Conservation (phyloP, 2,113 vertebrate species). For the Tetraodon nigroviridis region DNA sequence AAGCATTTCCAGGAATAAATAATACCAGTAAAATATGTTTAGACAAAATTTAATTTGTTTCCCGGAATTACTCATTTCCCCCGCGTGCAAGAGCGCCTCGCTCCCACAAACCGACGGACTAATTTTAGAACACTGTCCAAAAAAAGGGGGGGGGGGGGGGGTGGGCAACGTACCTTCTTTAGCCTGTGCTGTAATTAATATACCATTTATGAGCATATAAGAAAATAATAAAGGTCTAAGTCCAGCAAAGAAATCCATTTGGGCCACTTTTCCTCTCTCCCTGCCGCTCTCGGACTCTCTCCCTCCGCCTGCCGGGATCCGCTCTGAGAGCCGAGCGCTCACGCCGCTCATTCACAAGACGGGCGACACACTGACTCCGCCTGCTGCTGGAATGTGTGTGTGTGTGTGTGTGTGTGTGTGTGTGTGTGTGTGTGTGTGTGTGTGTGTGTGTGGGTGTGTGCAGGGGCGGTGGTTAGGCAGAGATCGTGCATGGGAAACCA, state of each 20-base stretch:
- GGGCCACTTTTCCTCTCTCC: slow-evolving; percentile 39
- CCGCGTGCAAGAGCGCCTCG: slow-evolving; percentile 29
- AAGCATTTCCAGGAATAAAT: slow-evolving; percentile 4
- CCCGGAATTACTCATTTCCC: slow-evolving; percentile 21
- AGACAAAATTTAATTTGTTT: slow-evolving; percentile 8
- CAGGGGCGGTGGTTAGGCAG: neutral
- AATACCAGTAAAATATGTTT: too few species aligned
- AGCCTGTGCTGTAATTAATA: slow-evolving; percentile 69
- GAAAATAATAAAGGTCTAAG: slow-evolving; percentile 64
- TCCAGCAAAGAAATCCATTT: slow-evolving; percentile 71
- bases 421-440: neutral
- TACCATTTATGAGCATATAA: slow-evolving; percentile 66
- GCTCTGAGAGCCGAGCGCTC: slow-evolving; percentile 32
- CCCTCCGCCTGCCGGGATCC: slow-evolving; percentile 24
- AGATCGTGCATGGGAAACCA: slow-evolving; percentile 23
- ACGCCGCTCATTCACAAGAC: slow-evolving; percentile 72
- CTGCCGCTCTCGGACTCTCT: slow-evolving; percentile 6
- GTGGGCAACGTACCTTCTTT: slow-evolving; percentile 73
- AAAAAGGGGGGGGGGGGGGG: too few species aligned
- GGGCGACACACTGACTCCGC: slow-evolving; percentile 61
- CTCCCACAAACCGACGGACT: neutral
- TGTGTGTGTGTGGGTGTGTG: slow-evolving; percentile 1
- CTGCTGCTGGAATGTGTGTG: slow-evolving; percentile 65
- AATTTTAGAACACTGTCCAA: neutral
- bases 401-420: slow-evolving; percentile 15